These are phyloP conservation scores for Ptyas mucosa DNA, from an alignment of 2,113 vertebrate species.

Conservation along the genomic window DNA sequence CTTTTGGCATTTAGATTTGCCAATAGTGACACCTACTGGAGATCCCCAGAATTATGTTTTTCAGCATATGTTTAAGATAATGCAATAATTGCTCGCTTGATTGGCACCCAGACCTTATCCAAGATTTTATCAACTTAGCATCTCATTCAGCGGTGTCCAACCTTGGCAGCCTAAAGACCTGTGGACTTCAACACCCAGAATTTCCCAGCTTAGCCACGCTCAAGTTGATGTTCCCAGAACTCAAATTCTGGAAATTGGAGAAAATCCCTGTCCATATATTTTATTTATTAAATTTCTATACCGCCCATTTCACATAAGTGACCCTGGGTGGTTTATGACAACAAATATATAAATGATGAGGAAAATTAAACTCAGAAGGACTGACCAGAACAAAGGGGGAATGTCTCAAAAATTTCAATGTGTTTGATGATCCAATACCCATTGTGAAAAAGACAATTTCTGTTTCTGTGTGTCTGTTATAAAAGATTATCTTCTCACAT, in stretches of 20 bases:
- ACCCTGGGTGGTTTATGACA: background rate
- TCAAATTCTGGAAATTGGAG: background rate
- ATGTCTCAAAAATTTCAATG: background rate
- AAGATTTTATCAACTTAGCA: background rate
- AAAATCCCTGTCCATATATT: background rate
- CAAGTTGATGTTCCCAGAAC: background rate
- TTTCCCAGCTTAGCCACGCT: background rate
- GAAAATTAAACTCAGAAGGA: background rate
- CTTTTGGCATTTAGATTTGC: constrained; percentile 68
- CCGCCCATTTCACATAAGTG: background rate
- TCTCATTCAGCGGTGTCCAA: background rate
- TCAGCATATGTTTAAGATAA: background rate
- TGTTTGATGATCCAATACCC: background rate
- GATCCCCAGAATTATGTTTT: constrained; percentile 6
- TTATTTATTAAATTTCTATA: background rate
- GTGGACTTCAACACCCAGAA: background rate
- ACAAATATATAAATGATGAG: background rate
- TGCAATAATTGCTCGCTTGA: background rate
- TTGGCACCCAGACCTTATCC: background rate
- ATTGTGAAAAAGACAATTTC: background rate
- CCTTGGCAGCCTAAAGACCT: background rate
- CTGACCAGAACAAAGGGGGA: background rate
- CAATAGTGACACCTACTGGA: constrained; percentile 78
- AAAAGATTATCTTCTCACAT: background rate
- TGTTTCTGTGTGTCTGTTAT: background rate